Conservation (phyloP, 1,140 invertebrate species). For the Pseudachorutes palmiensis region DNA sequence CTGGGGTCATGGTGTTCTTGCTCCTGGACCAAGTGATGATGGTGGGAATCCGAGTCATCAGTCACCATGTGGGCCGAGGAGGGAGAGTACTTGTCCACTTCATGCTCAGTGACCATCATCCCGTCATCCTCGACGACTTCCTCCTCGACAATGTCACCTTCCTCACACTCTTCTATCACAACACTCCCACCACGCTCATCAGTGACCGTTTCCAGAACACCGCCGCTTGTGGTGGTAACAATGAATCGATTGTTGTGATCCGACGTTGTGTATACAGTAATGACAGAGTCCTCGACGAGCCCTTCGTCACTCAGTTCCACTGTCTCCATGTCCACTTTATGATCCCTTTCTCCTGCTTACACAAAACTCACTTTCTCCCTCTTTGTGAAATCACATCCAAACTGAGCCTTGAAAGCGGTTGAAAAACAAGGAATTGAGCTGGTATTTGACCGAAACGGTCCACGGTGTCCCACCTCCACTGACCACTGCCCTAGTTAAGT, state of each 20-base stretch:
- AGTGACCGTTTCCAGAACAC: neutral
- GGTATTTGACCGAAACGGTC: neutral
- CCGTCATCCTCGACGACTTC: slow-evolving; percentile 1
- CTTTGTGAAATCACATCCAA: neutral
- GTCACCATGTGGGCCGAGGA: neutral
- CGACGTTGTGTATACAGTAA: neutral
- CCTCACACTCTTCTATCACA: slow-evolving; percentile 9
- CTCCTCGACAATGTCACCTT: slow-evolving; percentile 3
- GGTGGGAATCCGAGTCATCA: slow-evolving; percentile 28
- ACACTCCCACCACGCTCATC: neutral
- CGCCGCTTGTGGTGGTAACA: neutral
- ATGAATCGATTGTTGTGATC: slow-evolving; percentile 3
- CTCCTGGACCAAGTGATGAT: slow-evolving; percentile 27
- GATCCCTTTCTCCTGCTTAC: slow-evolving; percentile 7
- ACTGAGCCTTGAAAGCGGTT: neutral
- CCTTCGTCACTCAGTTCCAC: slow-evolving; percentile 20
- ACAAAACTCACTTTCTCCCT: neutral
- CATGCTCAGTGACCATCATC: neutral
- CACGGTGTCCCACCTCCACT: neutral
- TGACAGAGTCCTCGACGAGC: slow-evolving; percentile 3
- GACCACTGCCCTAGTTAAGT: neutral
- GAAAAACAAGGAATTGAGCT: neutral
- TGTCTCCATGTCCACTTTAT: slow-evolving; percentile 15
- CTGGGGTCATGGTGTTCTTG: neutral
- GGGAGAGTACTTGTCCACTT: neutral